These are phyloP conservation scores for Troides aeacus DNA, from an alignment of 2,888 invertebrate genomes.

Conservation along the genomic window DNA sequence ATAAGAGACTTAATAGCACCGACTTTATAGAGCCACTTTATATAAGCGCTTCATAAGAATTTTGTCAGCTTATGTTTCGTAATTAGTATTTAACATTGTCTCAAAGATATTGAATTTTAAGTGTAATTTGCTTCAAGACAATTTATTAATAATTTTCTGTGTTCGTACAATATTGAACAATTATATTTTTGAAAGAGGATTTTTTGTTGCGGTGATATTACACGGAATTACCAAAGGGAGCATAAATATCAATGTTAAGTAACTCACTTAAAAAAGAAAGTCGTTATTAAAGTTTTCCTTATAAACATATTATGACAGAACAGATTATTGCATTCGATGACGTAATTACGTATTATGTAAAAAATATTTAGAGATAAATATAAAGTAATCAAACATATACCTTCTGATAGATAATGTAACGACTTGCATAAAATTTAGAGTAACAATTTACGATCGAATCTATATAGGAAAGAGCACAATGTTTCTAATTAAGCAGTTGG, in stretches of 20 bases:
- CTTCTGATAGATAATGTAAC: neutral
- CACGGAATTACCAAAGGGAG: neutral
- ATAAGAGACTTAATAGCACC: neutral
- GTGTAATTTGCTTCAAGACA: neutral
- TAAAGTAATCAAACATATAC: neutral
- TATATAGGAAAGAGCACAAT: neutral
- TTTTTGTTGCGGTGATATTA: neutral
- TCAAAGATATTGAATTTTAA: neutral
- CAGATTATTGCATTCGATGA: neutral
- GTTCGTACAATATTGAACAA: no score
- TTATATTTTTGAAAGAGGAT: neutral
- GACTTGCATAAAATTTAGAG: neutral
- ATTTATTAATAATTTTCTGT: no score
- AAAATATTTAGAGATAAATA: neutral
- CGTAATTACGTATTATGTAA: slow-evolving; percentile 1
- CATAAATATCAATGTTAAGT: neutral
- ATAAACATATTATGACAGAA: neutral
- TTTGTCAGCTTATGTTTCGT: neutral
- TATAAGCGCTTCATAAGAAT: neutral
- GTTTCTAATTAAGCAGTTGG: neutral
- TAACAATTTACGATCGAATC: neutral
- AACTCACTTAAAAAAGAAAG: neutral
- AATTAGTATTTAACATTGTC: neutral
- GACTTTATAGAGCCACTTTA: neutral
- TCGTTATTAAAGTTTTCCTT: slow-evolving; percentile 2